Evolutionary conservation across 2,888 invertebrate species (phyloP).

Genomic region (Acleris holmiana): DNA sequence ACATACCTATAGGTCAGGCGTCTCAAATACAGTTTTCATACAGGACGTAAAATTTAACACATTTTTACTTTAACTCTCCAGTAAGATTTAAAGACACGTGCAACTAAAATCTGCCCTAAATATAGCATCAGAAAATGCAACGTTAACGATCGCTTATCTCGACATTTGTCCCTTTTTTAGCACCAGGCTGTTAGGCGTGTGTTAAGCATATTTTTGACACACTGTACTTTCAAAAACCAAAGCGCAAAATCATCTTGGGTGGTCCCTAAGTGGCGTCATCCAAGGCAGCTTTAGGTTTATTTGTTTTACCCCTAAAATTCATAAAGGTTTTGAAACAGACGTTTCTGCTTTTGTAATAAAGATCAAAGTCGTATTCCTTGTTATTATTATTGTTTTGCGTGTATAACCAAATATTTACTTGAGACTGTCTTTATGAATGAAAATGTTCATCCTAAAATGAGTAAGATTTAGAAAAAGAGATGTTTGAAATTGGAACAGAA

Average conservation of each 20-base stretch:
- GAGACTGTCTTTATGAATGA: slow-evolving; percentile 78
- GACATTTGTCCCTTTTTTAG: slow-evolving; percentile 29
- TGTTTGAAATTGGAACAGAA: background rate
- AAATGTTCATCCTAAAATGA: slow-evolving; percentile 63
- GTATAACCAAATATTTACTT: slow-evolving; percentile 73
- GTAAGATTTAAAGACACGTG: slow-evolving; percentile 17
- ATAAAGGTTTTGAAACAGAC: slow-evolving; percentile 13
- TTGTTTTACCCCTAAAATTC: slow-evolving; percentile 56
- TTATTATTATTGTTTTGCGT: slow-evolving; percentile 50
- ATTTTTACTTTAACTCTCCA: too few species aligned
- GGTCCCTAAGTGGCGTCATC: slow-evolving; percentile 79
- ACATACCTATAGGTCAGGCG: too few species aligned
- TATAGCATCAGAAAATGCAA: slow-evolving; percentile 32
- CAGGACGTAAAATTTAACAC: too few species aligned
- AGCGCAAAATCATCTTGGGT: slow-evolving; percentile 77
- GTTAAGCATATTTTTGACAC: slow-evolving; percentile 38
- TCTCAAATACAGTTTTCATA: background rate
- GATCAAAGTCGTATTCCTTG: slow-evolving; percentile 36
- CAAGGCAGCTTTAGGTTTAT: slow-evolving; percentile 67
- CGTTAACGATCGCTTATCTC: slow-evolving; percentile 34
- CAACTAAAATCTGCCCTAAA: slow-evolving; percentile 17
- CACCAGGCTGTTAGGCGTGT: slow-evolving; percentile 35
- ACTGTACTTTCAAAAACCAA: slow-evolving; percentile 37
- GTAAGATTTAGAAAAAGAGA: slow-evolving; percentile 42
- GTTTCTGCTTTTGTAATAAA: background rate